Base-by-base conservation (phyloP, 1,140 invertebrate species). In the Magallana angulata region DNA sequence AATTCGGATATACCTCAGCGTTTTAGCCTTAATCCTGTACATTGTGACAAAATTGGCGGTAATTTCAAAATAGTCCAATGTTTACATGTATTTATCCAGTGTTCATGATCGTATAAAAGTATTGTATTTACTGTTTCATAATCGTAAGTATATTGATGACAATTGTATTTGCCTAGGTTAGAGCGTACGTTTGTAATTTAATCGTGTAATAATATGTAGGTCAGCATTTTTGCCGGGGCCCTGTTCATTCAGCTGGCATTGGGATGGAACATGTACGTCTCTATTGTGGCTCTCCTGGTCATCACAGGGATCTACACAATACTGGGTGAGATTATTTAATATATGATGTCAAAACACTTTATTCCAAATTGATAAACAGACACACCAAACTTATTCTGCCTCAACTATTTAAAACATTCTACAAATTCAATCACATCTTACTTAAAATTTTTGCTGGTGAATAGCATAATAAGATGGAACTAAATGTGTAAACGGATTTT, bases 1-100 rank as follows among this genome's bases (percentile, higher is more conserved):
- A 81, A 96, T 96, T 62, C 91, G 96, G 68, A 93, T 96, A 14
- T 96, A 96, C 90, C 94, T 96, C 56, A 96, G 96, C 81, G 94
- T 96, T 85, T 92, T 96, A 11, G 95, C 96, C 6, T 93, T 96
- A 1, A 91, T 96, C n/a, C 93, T 96, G 12, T 96, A 96, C 90
- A 95, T 96, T 56, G 96, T 96, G 90, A 96, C 96, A 9, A 96
- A 96, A 93, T 95, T 96, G 82, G 96, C 96, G 57, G 96, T 96
- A 93, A 91, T 91, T 90, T 76, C 7, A 76, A 76, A 76, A 9
- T 30, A 30, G 36, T 48, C 1, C 36, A 94, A 24, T 57, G 8
- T 62, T 30, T 48, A 48, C 36, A 48, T 48, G 36, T 48, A 48
- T 30, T 3, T 48, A 48, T 48, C 36, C 12, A 14, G 59, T 85